Base-by-base conservation (phyloP, 2,797 vertebrate genomes). In the Poliocrania exsul region DNA sequence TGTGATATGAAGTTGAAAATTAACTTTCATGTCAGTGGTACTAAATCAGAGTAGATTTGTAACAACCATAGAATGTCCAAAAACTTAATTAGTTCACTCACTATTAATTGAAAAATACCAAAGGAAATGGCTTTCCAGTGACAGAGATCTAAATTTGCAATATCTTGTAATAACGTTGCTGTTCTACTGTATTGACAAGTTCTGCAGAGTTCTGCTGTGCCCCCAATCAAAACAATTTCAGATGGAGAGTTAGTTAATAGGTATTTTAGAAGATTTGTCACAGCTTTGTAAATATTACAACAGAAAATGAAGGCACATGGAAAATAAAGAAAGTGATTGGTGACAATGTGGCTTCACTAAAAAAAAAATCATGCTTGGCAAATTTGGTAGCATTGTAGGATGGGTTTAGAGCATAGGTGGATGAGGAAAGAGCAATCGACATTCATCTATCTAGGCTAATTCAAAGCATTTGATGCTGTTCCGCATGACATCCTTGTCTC, bases 81-180 rank as follows among this genome's bases (percentile, higher is more conserved):
- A 86, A 77, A 12, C 19, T 56, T 90, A 71, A 69, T 89, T 75
- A 86, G 14, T 56, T 90, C 31, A 56, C 38, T 81, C 54, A 49
- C 29, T 82, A 60, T 77, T 95, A 95, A 92, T 72, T 87, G 67
- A 87, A 90, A 83, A 84, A 51, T 56, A 84, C 26, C 26, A 60
- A 78, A 86, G 7, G 9, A 51, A 91, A 87, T 77, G 28, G 6
- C 25, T 70, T 93, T 77, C 54, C 23, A 37, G 21, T 50, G 35
- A 75, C 31, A 69, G 35, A 92, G 82, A 50, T 24, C 25, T 58
- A 46, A 92, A 82, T 86, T 83, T 90, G 16, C 31, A 56, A 72
- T 9, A 29, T 47, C 31, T 81, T 85, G 28, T 29, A 81, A 17
- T 29, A 84, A 25, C 0, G 0, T 44, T 88, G 50, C 21, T 67